Evolutionary conservation across 2,888 invertebrate species (phyloP), one percentile per base, ranked within the genome.

Genomic region (Punctoribates punctum): DNA sequence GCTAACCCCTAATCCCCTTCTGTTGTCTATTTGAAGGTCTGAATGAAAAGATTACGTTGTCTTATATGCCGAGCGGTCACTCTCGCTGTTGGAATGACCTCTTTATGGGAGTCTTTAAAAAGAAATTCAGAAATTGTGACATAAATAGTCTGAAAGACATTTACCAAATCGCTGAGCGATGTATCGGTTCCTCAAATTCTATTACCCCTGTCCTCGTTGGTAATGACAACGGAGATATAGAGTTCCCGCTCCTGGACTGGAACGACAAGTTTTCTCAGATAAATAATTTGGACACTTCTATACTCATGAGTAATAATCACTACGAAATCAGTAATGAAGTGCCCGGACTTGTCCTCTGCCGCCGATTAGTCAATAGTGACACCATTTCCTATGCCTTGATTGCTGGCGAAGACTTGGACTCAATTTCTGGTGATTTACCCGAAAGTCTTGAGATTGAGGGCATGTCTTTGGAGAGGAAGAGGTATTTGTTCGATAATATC

Each of bases 21-120:
- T 27, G 15, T 65, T 5, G 17, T 27, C 4, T 29, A 17, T 38
- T 65, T n/a, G 25, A 27, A 72, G 72, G 72, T 25, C 27, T 72
- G 8, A 72, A 76, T 25, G 76, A 76, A 23, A 60, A 73, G 51
- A 57, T 76, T 27, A n/a, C 23, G n/a, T 11, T 76, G 15, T 73
- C 73, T 1, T 73, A 29, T 54, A 54, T 76, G 34, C 76, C 76
- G n/a, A 57, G 38, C 8, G 76, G 76, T 65, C 76, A 76, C 60
- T 48, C 65, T 25, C 60, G 48, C 5, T 73, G 62, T 48, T 76
- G 76, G 76, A 76, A 76, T 46, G 76, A 76, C 48, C 51, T 76
- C 20, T 73, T 76, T 57, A 76, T 76, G 76, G 76, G 73, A n/a
- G 73, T 65, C 0, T 76, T 76, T 25, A 73, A 62, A 38, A 76